Conservation (phyloP, 2,888 invertebrate species). For the Sarcophaga carnaria region DNA sequence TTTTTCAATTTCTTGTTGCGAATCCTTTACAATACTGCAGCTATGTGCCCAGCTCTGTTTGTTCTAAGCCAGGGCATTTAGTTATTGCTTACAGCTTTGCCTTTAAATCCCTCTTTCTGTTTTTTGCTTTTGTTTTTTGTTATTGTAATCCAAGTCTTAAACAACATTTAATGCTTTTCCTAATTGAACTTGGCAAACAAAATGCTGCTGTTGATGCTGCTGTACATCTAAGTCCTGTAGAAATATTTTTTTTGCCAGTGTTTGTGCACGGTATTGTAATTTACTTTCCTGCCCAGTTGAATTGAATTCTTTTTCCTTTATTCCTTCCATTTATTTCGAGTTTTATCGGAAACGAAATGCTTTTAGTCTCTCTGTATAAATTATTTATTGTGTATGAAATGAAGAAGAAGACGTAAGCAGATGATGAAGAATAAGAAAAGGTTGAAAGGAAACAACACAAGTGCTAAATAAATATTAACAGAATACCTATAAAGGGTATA, state of each 20-base stretch:
- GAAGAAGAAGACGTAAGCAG: not conserved
- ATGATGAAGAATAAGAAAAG: not conserved
- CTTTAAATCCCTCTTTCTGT: not conserved
- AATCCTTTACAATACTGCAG: too few relatives aligned
- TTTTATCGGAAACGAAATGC: constrained; percentile 62
- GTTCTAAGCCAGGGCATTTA: constrained; percentile 45
- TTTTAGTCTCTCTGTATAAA: constrained; percentile 61
- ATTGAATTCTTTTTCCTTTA: not conserved
- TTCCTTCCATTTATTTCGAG: constrained; percentile 40
- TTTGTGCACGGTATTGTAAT: constrained; percentile 4
- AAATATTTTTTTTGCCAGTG: too few relatives aligned
- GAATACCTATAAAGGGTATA: constrained; percentile 4
- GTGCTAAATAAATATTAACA: constrained; percentile 49
- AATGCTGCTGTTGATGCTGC: not conserved
- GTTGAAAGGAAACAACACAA: constrained; percentile 23
- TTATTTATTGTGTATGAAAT: constrained; percentile 48
- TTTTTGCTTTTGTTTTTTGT: not conserved
- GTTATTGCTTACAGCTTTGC: constrained; percentile 20
- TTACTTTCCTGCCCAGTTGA: not conserved
- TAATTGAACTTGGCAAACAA: constrained; percentile 66
- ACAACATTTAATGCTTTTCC: constrained; percentile 62
- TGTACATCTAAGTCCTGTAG: not conserved
- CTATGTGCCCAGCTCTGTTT: not conserved
- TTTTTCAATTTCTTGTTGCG: too few relatives aligned
- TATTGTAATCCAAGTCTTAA: constrained; percentile 54